These are phyloP conservation scores for Ridgeia piscesae DNA, from an alignment of 1,140 invertebrate genomes.

Conservation along the genomic window DNA sequence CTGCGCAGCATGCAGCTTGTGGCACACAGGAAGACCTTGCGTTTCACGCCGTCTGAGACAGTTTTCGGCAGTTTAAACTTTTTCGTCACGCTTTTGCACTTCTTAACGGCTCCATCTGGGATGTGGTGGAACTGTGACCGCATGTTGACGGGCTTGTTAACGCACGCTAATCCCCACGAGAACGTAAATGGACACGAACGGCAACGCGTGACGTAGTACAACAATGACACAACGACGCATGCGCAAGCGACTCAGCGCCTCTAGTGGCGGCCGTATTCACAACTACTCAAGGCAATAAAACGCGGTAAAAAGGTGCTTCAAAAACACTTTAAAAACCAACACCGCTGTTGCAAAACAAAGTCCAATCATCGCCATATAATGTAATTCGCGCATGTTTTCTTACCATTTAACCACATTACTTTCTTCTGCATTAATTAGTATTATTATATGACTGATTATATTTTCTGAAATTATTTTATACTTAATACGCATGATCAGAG, in stretches of 20 bases:
- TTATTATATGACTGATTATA: too few species aligned
- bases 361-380: too few species aligned
- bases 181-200: background rate
- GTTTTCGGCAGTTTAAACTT: background rate
- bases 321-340: background rate
- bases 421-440: too few species aligned
- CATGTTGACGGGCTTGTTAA: too few species aligned
- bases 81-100: background rate
- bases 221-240: background rate
- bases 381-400: too few species aligned
- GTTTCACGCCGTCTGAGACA: background rate
- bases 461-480: too few species aligned
- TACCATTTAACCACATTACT: too few species aligned
- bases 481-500: too few species aligned
- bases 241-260: background rate
- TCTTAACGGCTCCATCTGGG: background rate
- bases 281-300: background rate
- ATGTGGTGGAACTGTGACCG: background rate
- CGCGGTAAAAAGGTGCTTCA: background rate
- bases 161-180: background rate
- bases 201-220: background rate
- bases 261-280: background rate
- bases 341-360: too few species aligned
- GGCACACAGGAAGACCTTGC: background rate
- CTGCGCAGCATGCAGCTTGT: background rate